phyloP scores from a whole-genome alignment of 2,113 vertebrate species.

The Scomber colias region DNA sequence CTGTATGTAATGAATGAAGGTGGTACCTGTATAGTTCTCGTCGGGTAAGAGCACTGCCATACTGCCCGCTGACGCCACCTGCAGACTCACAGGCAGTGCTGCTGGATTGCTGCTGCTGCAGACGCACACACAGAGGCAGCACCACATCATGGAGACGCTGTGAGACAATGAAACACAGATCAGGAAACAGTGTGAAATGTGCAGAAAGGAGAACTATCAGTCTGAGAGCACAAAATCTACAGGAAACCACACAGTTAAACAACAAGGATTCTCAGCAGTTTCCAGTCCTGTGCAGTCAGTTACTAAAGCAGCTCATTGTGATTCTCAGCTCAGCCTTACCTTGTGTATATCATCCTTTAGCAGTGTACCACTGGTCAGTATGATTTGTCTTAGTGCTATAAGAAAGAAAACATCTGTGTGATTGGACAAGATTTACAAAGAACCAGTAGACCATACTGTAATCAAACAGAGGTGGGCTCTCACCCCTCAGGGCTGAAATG shows the following conservation, averaged over 20 bases:
- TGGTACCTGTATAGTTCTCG: slow-evolving; percentile 85
- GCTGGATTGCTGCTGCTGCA: slow-evolving; percentile 86
- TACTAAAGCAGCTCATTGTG: too few relatives aligned
- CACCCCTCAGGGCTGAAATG: slow-evolving; percentile 88
- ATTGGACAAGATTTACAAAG: not conserved
- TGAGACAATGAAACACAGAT: not conserved
- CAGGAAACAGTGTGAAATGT: not conserved
- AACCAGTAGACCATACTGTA: not conserved
- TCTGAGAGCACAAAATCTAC: not conserved
- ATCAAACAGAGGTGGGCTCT: not conserved
- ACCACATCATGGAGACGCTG: slow-evolving; percentile 90
- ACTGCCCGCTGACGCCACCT: slow-evolving; percentile 81
- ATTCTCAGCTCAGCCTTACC: slow-evolving; percentile 74
- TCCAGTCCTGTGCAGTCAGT: too few relatives aligned
- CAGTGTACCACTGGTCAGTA: slow-evolving; percentile 89
- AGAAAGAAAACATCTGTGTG: not conserved
- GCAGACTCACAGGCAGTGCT: slow-evolving; percentile 59
- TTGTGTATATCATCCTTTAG: slow-evolving; percentile 91
- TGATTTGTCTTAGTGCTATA: slow-evolving; percentile 85
- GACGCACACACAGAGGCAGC: slow-evolving; percentile 86
- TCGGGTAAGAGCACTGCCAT: slow-evolving; percentile 83
- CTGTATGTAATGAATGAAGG: not conserved
- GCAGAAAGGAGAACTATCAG: not conserved
- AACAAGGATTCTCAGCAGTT: too few relatives aligned
- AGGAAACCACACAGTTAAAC: too few relatives aligned